Percentiles rank a stretch among this genome's conserved stretches.
phyloP scores from a whole-genome alignment of 2,888 invertebrate species.

The Aelia acuminata region DNA sequence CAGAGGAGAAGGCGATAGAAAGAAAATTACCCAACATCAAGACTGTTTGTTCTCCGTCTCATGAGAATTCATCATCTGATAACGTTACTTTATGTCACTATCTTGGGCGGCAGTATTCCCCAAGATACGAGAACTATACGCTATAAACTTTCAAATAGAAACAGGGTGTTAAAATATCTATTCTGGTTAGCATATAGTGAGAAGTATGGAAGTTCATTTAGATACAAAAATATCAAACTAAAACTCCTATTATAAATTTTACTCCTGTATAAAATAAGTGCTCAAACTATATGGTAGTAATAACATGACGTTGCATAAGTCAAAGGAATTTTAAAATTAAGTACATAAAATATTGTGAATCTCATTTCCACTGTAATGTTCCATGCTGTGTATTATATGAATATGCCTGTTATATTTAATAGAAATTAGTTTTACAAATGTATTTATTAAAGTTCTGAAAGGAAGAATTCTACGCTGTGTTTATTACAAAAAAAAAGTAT shows the following conservation, averaged over 20 bases:
- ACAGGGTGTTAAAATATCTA: not conserved
- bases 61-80: not conserved
- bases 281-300: not conserved
- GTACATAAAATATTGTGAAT: not conserved
- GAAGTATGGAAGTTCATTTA: not conserved
- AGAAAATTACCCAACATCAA: not conserved
- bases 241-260: not conserved
- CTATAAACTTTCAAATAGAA: not conserved
- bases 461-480: not conserved
- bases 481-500: not conserved
- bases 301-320: not conserved
- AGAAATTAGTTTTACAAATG: not conserved
- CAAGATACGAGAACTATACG: not conserved
- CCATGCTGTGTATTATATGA: conserved; percentile 7
- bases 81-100: conserved; percentile 7
- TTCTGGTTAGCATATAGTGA: not conserved
- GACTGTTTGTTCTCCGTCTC: conserved; percentile 50
- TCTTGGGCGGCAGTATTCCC: not conserved
- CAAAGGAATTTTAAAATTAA: not conserved
- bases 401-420: not conserved
- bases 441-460: conserved; percentile 16
- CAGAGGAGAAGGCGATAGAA: conserved; percentile 64
- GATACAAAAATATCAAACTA: not conserved
- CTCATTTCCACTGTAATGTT: not conserved
- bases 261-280: not conserved